phyloP scores from a whole-genome alignment of 2,113 vertebrate species.

The Pardalotus punctatus region DNA sequence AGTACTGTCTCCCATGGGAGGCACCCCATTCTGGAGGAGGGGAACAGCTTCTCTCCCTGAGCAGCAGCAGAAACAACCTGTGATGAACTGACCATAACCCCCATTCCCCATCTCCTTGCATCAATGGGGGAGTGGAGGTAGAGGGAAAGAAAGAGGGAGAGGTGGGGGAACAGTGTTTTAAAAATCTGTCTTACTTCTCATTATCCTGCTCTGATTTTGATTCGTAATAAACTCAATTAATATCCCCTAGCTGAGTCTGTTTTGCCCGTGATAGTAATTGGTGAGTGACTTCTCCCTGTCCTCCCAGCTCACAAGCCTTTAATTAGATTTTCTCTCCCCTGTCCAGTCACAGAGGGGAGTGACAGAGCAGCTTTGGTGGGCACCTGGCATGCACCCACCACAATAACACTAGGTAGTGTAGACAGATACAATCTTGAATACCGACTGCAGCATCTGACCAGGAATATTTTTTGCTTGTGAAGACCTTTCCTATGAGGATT shows the following conservation, averaged over 20 bases:
- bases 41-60: not conserved
- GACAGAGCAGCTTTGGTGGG: not conserved
- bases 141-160: not conserved
- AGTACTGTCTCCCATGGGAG: not conserved
- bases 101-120: not conserved
- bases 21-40: not conserved
- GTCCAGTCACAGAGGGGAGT: not conserved
- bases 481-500: not conserved
- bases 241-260: not conserved
- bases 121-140: too few relatives aligned
- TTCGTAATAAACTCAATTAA: not conserved
- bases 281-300: not conserved
- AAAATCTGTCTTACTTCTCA: not conserved
- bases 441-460: not conserved
- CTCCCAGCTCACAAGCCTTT: not conserved
- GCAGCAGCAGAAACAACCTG: not conserved
- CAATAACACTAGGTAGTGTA: not conserved
- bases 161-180: not conserved
- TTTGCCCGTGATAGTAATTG: not conserved
- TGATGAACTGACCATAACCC: not conserved
- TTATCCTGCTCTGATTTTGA: not conserved
- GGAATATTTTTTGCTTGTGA: not conserved
- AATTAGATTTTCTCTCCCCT: not conserved
- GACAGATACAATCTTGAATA: accelerated
- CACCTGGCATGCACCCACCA: not conserved